These are phyloP conservation scores for Cyphomyrus plagiostoma DNA, from an alignment of 2,113 vertebrate species.

Conservation along the genomic window DNA sequence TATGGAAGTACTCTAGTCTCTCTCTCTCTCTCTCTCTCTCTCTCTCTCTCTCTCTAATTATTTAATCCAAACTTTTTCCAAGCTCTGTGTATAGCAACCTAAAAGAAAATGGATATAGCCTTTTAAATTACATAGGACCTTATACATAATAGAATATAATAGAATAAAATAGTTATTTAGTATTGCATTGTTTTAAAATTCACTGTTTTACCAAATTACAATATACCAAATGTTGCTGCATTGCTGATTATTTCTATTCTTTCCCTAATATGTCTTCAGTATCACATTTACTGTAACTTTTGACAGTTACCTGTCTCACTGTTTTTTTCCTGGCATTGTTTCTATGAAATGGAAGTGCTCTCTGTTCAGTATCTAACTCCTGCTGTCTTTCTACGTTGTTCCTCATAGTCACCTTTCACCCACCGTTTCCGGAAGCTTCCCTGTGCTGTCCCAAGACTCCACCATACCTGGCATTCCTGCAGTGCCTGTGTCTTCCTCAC, in stretches of 20 bases:
- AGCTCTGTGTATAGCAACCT: background rate
- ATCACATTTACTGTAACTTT: background rate
- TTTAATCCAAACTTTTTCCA: background rate
- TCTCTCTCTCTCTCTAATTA: no score
- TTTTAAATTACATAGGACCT: background rate
- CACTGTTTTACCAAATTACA: background rate
- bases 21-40: background rate
- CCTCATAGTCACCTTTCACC: background rate
- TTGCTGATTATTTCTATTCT: background rate
- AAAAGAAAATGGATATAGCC: background rate
- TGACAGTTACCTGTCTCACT: background rate
- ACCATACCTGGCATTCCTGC: background rate
- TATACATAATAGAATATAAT: background rate
- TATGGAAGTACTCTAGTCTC: slow-evolving; percentile 48
- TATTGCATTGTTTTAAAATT: background rate
- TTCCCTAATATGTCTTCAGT: background rate
- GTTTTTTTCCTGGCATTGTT: background rate
- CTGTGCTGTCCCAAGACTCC: background rate
- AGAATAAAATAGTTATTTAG: background rate
- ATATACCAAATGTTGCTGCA: background rate
- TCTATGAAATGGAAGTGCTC: background rate
- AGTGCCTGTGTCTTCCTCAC: slow-evolving; percentile 6
- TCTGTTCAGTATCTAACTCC: background rate
- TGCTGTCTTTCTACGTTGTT: slow-evolving; percentile 26
- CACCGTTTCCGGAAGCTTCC: background rate